A percentile compares a stretch with the other conserved stretches of the same genome.
Conservation (phyloP, 2,797 vertebrate genomes). For the Xenentodon cancila region DNA sequence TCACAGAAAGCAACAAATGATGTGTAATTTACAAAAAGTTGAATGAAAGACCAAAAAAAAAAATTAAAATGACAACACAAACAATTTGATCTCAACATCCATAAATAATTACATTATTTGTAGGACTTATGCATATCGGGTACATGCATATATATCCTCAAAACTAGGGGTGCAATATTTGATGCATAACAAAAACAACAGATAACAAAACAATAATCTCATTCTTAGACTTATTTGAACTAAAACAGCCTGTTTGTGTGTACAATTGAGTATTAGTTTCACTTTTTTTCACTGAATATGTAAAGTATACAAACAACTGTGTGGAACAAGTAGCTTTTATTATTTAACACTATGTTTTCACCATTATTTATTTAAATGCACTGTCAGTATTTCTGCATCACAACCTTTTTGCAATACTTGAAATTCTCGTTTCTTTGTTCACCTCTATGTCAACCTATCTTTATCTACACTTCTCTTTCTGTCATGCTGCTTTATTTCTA, state of each 20-base stretch:
- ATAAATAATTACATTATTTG: too few species aligned
- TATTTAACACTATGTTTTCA: conserved; percentile 1
- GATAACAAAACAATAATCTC: background rate
- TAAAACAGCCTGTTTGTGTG: conserved; percentile 5
- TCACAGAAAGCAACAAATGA: background rate
- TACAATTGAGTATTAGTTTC: background rate
- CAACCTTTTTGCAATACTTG: background rate
- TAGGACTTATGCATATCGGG: too few species aligned
- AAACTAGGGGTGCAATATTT: too few species aligned
- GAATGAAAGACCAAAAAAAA: background rate
- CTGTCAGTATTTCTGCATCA: background rate
- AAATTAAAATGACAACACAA: background rate
- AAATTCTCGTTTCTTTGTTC: background rate
- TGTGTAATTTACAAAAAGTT: background rate
- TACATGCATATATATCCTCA: too few species aligned
- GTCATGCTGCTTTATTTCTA: conserved; percentile 12
- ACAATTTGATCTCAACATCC: too few species aligned
- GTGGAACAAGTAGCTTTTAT: background rate
- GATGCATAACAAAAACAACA: background rate
- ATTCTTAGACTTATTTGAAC: background rate
- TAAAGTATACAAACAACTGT: background rate
- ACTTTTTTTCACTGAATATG: conserved; percentile 6
- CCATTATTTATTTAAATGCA: conserved; percentile 2
- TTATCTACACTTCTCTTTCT: background rate
- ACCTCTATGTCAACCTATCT: background rate